These are phyloP conservation scores for Salminus brasiliensis DNA, from an alignment of 2,113 vertebrate genomes.

Conservation along the genomic window DNA sequence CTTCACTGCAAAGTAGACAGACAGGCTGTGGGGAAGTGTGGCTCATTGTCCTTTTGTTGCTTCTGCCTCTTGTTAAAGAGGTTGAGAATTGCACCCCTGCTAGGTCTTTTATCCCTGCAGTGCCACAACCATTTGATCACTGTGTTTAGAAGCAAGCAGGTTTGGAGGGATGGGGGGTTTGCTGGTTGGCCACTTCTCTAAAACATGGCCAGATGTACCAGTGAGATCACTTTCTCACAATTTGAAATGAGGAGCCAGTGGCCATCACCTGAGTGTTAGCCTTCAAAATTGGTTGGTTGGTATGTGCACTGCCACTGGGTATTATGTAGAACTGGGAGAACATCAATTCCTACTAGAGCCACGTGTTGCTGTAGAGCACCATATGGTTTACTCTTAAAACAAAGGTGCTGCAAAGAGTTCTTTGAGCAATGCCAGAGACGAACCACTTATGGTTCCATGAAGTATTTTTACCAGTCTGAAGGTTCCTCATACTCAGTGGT, in stretches of 20 bases:
- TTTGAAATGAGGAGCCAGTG: too few relatives aligned
- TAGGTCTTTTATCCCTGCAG: conserved; percentile 41
- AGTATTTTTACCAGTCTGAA: too few relatives aligned
- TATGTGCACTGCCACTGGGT: background rate
- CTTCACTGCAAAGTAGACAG: conserved; percentile 51
- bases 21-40: conserved; percentile 52
- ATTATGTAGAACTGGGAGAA: background rate
- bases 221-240: conserved; percentile 17
- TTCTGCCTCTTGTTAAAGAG: conserved; percentile 44
- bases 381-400: background rate
- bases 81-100: conserved; percentile 43
- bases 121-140: conserved; percentile 45
- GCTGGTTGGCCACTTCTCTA: conserved; percentile 31
- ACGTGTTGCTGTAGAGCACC: background rate
- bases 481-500: too few relatives aligned
- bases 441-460: background rate
- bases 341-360: background rate
- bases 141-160: conserved; percentile 26
- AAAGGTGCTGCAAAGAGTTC: background rate
- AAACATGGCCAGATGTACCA: conserved; percentile 23
- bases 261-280: background rate
- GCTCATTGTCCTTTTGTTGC: conserved; percentile 48
- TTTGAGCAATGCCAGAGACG: conserved; percentile 15
- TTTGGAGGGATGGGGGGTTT: conserved; percentile 30
- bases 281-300: too few relatives aligned